Evolutionary conservation across 2,113 vertebrate species (phyloP).

Genomic region (Jaculus jaculus): DNA sequence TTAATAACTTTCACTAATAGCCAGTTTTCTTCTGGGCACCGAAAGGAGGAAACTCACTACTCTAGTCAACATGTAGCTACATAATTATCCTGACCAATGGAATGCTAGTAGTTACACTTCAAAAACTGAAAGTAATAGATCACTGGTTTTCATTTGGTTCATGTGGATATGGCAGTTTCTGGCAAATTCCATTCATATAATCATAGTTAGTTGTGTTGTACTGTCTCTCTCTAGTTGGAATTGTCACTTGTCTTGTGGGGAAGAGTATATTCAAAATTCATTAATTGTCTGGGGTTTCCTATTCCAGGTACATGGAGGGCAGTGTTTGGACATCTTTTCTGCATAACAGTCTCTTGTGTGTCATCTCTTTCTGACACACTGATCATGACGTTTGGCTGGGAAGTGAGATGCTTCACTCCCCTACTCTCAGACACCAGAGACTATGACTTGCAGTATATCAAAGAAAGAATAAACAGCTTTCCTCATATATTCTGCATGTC

Average conservation of each 20-base stretch:
- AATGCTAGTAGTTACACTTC: background rate
- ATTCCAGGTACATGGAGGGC: fast-evolving
- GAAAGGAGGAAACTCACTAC: background rate
- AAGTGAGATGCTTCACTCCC: background rate
- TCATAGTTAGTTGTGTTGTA: background rate
- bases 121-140: background rate
- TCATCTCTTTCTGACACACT: background rate
- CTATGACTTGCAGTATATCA: background rate
- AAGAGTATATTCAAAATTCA: background rate
- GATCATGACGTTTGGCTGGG: background rate
- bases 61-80: background rate
- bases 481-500: background rate
- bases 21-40: background rate
- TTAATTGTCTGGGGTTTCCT: background rate
- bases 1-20: background rate
- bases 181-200: background rate
- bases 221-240: background rate
- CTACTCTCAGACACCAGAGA: too few species aligned
- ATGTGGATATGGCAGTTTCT: background rate
- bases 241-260: background rate
- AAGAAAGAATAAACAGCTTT: background rate
- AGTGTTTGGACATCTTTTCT: background rate
- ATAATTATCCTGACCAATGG: background rate
- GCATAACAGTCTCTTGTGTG: background rate
- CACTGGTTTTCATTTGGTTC: background rate